Evolutionary conservation across 2,888 invertebrate genomes (phyloP).

Genomic region (Drosophila villosipedis): DNA sequence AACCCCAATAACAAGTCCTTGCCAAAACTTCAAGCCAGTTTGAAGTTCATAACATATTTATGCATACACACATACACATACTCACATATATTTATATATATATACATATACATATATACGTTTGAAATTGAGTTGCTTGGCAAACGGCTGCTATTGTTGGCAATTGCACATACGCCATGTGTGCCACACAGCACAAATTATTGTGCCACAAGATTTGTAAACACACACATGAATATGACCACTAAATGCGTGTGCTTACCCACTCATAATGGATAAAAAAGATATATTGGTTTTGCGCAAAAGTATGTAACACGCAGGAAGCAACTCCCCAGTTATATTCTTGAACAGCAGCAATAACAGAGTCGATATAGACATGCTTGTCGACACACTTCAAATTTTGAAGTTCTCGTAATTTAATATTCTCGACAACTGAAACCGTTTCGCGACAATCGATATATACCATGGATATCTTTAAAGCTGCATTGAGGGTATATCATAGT

Average conservation of each 20-base stretch:
- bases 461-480: neutral
- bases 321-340: neutral
- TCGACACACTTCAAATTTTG: neutral
- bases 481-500: neutral
- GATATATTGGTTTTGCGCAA: neutral
- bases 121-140: conserved; percentile 52
- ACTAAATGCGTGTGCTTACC: conserved; percentile 7
- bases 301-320: neutral
- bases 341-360: neutral
- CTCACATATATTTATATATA: fast-evolving
- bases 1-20: conserved; percentile 15
- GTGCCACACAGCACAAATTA: conserved; percentile 16
- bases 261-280: neutral
- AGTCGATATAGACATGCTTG: neutral
- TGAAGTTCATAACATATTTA: conserved; percentile 54
- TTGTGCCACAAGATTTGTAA: conserved; percentile 37
- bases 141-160: conserved; percentile 26
- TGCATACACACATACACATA: conserved; percentile 24
- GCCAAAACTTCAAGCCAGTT: conserved; percentile 6
- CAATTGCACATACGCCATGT: conserved; percentile 59
- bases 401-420: neutral
- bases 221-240: conserved; percentile 9
- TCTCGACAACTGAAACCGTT: neutral
- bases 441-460: too few species aligned
- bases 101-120: neutral